Evolutionary conservation across 2,888 invertebrate species (phyloP), one percentile per base, ranked within the genome.

Genomic region (Achlya flavicornis): DNA sequence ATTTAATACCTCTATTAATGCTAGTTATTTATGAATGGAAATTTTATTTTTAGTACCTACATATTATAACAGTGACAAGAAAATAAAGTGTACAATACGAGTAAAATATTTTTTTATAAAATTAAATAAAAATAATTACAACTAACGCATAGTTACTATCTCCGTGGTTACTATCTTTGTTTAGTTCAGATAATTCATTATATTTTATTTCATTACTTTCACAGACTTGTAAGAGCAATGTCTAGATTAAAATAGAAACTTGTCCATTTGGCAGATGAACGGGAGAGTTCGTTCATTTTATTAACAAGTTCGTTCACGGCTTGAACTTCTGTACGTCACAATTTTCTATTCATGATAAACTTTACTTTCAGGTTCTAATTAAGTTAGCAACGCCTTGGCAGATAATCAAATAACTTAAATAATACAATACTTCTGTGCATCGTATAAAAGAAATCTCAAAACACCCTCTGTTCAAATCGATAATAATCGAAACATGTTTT

Each of bases 231-330:
- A 61, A 57, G 61, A 69, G 67, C 67, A 70, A 69, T 68, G 69
- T 70, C 72, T 73, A 69, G 72, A 74, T 75, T 68, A 71, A 71
- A 76, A 76, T 73, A 70, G 64, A 68, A 83, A 83, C 81, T 83
- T 79, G 71, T 77, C 75, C 80, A 81, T 83, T 84, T 79, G 58
- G 65, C 66, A 77, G 71, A 78, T 77, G 72, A 76, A 70, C 71
- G 26, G 64, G 63, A 63, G 71, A 76, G 67, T 74, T 68, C 64
- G 53, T 64, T 61, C 62, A 73, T 81, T 80, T 79, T 72, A 77
- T 75, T 77, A 76, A 74, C 77, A 78, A 81, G 73, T 60, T 60
- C 41, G 19, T 78, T 57, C 66, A 62, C 60, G 62, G 72, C 71
- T 73, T 67, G 69, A 74, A 70, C 64, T 63, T 66, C 64, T 60